phyloP scores from a whole-genome alignment of 2,888 invertebrate species.

The Silvanus unidentatus region DNA sequence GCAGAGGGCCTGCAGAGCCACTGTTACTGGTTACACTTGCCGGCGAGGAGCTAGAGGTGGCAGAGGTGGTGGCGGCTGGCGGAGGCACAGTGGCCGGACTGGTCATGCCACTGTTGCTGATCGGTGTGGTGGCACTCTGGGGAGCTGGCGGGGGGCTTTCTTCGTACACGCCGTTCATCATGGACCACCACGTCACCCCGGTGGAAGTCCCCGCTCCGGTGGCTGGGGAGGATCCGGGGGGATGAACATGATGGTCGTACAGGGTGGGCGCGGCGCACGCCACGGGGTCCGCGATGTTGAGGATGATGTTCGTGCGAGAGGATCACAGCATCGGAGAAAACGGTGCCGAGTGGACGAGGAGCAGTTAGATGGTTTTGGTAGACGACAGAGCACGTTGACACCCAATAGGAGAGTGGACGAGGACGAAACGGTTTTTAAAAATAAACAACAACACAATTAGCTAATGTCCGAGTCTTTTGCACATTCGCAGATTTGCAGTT shows the following conservation, averaged over 20 bases:
- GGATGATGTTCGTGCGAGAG: constrained; percentile 50
- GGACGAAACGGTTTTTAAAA: constrained; percentile 22
- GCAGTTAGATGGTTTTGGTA: constrained; percentile 24
- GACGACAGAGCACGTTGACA: constrained; percentile 22
- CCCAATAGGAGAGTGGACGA: constrained; percentile 9
- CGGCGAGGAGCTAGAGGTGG: constrained; percentile 58
- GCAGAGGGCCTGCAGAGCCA: constrained; percentile 71
- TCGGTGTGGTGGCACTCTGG: constrained; percentile 48
- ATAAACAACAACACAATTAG: constrained; percentile 33
- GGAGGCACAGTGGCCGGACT: constrained; percentile 46
- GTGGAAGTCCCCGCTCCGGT: constrained; percentile 77
- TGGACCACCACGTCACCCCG: constrained; percentile 80
- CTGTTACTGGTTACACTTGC: constrained; percentile 58
- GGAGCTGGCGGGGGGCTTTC: constrained; percentile 58
- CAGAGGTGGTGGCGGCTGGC: constrained; percentile 60
- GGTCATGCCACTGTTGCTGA: constrained; percentile 53
- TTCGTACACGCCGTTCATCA: constrained; percentile 79
- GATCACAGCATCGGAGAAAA: constrained; percentile 39
- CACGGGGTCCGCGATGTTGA: constrained; percentile 68
- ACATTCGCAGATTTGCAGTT: constrained; percentile 4
- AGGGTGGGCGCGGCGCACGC: constrained; percentile 71
- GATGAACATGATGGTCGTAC: constrained; percentile 75
- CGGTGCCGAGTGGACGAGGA: constrained; percentile 25
- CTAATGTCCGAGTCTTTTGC: constrained; percentile 8
- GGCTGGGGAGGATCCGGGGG: constrained; percentile 68